phyloP scores from a whole-genome alignment of 2,888 invertebrate genomes.

The Apotomis betuletana region DNA sequence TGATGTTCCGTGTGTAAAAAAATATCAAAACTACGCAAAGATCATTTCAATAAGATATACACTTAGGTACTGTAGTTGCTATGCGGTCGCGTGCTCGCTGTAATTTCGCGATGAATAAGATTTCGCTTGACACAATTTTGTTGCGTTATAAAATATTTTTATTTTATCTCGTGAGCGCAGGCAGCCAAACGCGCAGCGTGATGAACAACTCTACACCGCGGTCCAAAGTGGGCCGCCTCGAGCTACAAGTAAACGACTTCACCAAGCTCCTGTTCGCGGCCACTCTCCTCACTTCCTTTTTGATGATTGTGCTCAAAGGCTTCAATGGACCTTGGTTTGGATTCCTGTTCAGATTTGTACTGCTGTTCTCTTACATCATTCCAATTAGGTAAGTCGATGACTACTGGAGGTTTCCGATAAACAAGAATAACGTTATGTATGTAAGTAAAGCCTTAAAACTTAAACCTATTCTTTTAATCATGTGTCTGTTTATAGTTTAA shows the following conservation, averaged over 20 bases:
- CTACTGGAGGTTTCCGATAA: background rate
- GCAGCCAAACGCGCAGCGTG: conserved; percentile 97
- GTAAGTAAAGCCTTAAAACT: too few relatives aligned
- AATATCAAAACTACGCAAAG: too few relatives aligned
- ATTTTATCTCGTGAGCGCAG: background rate
- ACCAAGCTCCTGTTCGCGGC: conserved; percentile 97
- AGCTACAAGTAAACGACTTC: conserved; percentile 97
- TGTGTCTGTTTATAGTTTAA: conserved; percentile 85
- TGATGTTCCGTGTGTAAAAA: too few relatives aligned
- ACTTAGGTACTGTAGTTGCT: too few relatives aligned
- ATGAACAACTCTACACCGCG: conserved; percentile 99
- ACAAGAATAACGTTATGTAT: too few relatives aligned
- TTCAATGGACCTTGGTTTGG: conserved; percentile 98
- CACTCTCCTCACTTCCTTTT: conserved; percentile 93
- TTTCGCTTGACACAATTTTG: too few relatives aligned
- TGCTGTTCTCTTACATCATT: conserved; percentile 99
- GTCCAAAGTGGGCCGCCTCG: conserved; percentile 97
- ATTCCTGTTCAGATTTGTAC: conserved; percentile 97
- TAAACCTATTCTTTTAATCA: too few relatives aligned
- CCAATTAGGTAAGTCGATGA: conserved; percentile 90
- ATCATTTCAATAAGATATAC: too few relatives aligned
- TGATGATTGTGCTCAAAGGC: conserved; percentile 98
- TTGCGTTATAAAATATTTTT: too few relatives aligned
- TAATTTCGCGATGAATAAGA: too few relatives aligned
- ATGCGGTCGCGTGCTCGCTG: too few relatives aligned